Conservation (phyloP, 2,888 invertebrate genomes). For the Erebia ligea region DNA sequence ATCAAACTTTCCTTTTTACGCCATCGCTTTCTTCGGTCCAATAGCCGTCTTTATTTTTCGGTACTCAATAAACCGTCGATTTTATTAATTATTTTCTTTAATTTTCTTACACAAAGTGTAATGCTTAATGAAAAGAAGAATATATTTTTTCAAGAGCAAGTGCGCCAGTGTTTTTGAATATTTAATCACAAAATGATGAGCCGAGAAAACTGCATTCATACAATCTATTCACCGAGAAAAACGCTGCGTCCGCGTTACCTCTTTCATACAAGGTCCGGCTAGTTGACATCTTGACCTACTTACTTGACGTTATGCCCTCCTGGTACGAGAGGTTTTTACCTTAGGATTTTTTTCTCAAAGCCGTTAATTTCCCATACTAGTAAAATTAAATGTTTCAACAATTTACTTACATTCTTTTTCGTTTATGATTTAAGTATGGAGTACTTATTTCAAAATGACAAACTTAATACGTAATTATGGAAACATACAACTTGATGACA, state of each 20-base stretch:
- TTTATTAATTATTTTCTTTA: background rate
- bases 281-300: constrained; percentile 29
- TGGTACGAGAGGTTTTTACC: constrained; percentile 15
- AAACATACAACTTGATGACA: too few species aligned
- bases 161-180: constrained; percentile 7
- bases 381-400: background rate
- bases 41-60: too few species aligned
- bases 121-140: too few species aligned
- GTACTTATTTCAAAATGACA: too few species aligned
- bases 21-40: too few species aligned
- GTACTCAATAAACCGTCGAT: background rate
- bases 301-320: constrained; percentile 21
- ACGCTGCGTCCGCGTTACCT: constrained; percentile 13
- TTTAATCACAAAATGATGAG: constrained; percentile 29
- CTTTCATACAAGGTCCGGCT: constrained; percentile 26
- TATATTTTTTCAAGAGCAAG: constrained; percentile 7
- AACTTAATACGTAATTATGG: too few species aligned
- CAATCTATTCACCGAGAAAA: constrained; percentile 26
- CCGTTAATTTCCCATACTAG: background rate
- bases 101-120: background rate
- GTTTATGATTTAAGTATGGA: too few species aligned
- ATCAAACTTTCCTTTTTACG: too few species aligned
- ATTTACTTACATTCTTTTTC: background rate
- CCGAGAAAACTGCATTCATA: constrained; percentile 25
- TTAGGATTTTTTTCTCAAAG: constrained; percentile 17